These are phyloP conservation scores for Chaetodon auriga DNA, from an alignment of 2,113 vertebrate species.

Conservation along the genomic window DNA sequence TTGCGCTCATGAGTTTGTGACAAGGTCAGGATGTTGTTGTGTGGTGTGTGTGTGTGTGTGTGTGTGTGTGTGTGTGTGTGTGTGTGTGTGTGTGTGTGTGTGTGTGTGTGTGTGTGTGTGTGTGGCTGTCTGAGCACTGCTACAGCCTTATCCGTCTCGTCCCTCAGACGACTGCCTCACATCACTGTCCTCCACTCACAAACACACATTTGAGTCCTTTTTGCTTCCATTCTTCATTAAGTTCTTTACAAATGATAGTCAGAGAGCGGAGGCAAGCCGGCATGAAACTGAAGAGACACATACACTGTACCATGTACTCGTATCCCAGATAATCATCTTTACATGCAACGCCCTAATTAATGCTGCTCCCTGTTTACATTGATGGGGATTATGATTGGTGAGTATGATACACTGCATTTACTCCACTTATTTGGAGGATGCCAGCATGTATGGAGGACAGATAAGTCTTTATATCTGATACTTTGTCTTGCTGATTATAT, in stretches of 20 bases:
- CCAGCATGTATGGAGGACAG: constrained; percentile 7
- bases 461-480: constrained; percentile 22
- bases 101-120: not conserved
- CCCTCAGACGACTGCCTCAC: not conserved
- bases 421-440: constrained; percentile 12
- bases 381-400: constrained; percentile 34
- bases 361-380: constrained; percentile 46
- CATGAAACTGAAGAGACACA: constrained; percentile 34
- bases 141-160: constrained; percentile 27
- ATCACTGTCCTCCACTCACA: not conserved
- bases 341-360: constrained; percentile 48
- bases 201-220: not conserved
- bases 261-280: constrained; percentile 15
- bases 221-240: not conserved
- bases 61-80: not conserved
- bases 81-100: not conserved
- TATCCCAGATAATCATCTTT: constrained; percentile 47
- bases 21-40: constrained; percentile 55
- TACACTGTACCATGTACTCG: constrained; percentile 11
- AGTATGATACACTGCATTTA: constrained; percentile 35
- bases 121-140: constrained; percentile 15
- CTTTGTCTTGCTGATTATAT: constrained; percentile 33
- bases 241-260: not conserved
- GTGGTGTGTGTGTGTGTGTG: not conserved
- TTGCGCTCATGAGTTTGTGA: constrained; percentile 52